Evolutionary conservation across 2,113 vertebrate genomes (phyloP), one percentile per base, ranked within the genome.

Genomic region (Oryzias melastigma): DNA sequence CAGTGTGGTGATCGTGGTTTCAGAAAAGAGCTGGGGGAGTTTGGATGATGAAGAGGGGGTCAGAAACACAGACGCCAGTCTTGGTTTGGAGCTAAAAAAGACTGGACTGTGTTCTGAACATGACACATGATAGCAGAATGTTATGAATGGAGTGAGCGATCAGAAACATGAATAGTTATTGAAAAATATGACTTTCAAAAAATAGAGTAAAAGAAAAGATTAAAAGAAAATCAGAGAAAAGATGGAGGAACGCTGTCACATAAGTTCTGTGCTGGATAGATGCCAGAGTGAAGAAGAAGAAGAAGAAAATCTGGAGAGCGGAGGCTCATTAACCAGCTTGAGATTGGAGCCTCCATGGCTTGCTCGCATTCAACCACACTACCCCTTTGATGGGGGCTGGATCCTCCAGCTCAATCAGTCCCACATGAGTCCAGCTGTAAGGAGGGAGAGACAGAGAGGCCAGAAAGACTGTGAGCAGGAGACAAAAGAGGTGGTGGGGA

Each of bases 321-420:
- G 71, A 65, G 76, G 58, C 91, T 93, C 90, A 92, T 93, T 93
- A 92, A 89, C 78, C 87, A 89, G 86, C 55, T 85, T 83, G 85
- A 91, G 90, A 90, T 90, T 88, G 88, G 88, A 90, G 89, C 83
- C 88, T 89, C 87, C 71, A 85, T 86, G 85, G 91, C 86, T 90
- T 84, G 88, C 89, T 89, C 75, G 73, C 81, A 85, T 89, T 92
- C 89, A 88, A 90, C 90, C 90, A 87, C 92, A 91, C 74, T 75
- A 72, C 61, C 76, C 75, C 90, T 93, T 93, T 93, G 90, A 93
- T 93, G 92, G 90, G 90, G 90, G 76, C 78, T 89, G 78, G 80
- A 91, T 91, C 88, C 89, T 84, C 88, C 66, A 85, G 85, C 88
- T 90, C 90, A 92, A 92, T 92, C 90, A 92, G 86, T 91, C 88